Evolutionary conservation across 2,797 vertebrate genomes (phyloP).

Genomic region (Paguma larvata): DNA sequence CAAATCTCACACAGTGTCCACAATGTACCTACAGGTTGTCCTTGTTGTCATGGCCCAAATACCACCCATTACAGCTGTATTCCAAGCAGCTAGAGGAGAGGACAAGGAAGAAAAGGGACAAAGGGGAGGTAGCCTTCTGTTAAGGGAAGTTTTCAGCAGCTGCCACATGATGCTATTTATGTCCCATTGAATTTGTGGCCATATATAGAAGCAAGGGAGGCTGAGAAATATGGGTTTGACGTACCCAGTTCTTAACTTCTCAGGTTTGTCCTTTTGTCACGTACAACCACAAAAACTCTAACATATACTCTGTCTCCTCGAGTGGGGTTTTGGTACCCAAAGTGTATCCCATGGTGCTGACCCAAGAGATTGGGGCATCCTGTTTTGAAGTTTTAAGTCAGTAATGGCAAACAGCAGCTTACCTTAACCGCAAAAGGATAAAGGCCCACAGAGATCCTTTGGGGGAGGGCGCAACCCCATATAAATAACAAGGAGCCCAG

Average conservation of each 20-base stretch:
- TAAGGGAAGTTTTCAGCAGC: not conserved
- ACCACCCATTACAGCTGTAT: not conserved
- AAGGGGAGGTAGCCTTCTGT: not conserved
- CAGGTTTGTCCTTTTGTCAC: not conserved
- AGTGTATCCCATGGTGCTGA: not conserved
- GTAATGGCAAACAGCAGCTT: not conserved
- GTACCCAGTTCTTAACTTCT: not conserved
- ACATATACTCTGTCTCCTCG: not conserved
- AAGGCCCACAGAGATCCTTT: not conserved
- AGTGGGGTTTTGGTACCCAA: not conserved
- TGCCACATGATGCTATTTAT: not conserved
- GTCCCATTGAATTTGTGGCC: not conserved
- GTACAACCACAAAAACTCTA: not conserved
- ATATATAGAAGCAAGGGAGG: not conserved
- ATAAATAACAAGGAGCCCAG: not conserved
- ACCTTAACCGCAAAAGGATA: not conserved
- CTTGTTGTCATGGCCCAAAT: not conserved
- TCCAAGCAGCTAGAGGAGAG: not conserved
- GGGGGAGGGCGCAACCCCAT: not conserved
- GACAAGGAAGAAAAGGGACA: not conserved
- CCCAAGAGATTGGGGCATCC: not conserved
- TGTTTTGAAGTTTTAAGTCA: slow-evolving; percentile 8
- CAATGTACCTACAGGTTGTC: not conserved
- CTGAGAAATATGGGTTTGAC: not conserved
- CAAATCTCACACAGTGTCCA: not conserved